phyloP scores from a whole-genome alignment of 2,888 invertebrate genomes.

The Rotaria sp. region DNA sequence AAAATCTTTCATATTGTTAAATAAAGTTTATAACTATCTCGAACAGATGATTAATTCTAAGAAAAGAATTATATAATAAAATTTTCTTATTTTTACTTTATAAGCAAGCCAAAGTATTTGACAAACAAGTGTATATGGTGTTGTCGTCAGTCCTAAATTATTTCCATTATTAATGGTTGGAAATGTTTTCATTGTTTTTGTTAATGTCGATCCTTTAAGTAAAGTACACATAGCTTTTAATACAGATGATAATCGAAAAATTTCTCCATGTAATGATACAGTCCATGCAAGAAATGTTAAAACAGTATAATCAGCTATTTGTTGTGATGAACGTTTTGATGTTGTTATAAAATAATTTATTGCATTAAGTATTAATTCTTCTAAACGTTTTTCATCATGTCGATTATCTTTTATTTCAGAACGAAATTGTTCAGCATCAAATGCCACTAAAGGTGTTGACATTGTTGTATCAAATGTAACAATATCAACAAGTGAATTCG shows the following conservation, averaged over 20 bases:
- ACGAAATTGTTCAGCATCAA: conserved; percentile 27
- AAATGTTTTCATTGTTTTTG: conserved; percentile 3
- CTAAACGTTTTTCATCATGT: conserved; percentile 1
- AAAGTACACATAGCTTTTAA: background rate
- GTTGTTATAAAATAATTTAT: background rate
- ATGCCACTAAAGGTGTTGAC: background rate
- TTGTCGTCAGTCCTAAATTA: background rate
- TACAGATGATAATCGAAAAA: background rate
- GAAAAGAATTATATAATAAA: background rate
- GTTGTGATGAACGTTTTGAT: conserved; percentile 13
- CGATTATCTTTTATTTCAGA: background rate
- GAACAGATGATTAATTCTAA: too few relatives aligned
- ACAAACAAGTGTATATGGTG: conserved; percentile 3
- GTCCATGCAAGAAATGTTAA: conserved; percentile 10
- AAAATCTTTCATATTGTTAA: too few relatives aligned
- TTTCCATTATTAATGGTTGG: background rate
- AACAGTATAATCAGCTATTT: background rate
- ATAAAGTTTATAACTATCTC: too few relatives aligned
- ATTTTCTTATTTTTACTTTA: background rate
- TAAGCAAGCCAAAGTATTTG: conserved; percentile 11
- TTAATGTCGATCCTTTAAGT: background rate
- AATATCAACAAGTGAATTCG: background rate
- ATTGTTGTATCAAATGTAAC: background rate
- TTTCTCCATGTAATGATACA: background rate
- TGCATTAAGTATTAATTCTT: background rate